phyloP scores from a whole-genome alignment of 2,888 invertebrate genomes.

The Patella caerulea region DNA sequence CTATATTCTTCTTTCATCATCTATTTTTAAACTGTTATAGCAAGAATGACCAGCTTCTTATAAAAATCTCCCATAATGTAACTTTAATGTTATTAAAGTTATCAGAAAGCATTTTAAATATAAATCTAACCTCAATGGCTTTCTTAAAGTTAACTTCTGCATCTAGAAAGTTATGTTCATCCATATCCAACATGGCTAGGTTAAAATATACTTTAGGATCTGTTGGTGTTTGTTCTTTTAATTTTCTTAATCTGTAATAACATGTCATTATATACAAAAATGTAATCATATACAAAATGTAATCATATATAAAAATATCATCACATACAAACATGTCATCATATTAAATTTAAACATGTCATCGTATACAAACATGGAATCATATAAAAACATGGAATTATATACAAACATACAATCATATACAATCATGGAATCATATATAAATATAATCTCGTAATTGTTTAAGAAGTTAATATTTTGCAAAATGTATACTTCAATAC shows the following conservation, averaged over 20 bases:
- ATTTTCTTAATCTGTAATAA: slow-evolving; percentile 79
- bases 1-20: no score
- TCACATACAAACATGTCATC: neutral
- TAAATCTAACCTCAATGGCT: slow-evolving; percentile 74
- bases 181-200: slow-evolving; percentile 96
- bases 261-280: neutral
- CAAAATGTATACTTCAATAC: no score
- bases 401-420: neutral
- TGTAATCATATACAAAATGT: neutral
- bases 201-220: slow-evolving; percentile 96
- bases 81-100: no score
- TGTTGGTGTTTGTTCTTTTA: slow-evolving; percentile 82
- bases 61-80: no score
- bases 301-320: neutral
- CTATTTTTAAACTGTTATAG: no score
- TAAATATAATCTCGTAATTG: neutral
- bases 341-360: no score
- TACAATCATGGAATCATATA: neutral
- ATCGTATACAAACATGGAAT: neutral
- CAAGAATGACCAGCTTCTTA: no score
- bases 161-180: slow-evolving; percentile 88
- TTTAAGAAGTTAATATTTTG: no score
- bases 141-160: slow-evolving; percentile 93
- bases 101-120: no score
- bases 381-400: no score